A percentile compares a stretch with the other conserved stretches of the same genome.
Evolutionary conservation across 2,113 vertebrate genomes (phyloP).

Genomic region (Vireo altiloquus): DNA sequence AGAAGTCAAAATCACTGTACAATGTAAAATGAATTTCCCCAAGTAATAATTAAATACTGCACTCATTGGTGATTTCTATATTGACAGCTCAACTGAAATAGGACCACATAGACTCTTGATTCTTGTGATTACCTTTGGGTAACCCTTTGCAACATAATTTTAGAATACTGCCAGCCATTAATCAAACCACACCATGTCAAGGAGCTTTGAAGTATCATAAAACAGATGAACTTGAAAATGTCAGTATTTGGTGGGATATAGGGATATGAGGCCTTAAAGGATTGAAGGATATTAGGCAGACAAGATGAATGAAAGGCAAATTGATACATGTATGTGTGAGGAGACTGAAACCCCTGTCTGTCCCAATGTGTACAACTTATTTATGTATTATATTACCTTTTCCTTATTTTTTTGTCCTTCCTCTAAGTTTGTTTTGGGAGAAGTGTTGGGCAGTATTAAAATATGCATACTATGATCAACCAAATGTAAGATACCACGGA

Average conservation of each 20-base stretch:
- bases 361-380: neutral
- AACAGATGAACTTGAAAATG: neutral
- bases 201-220: neutral
- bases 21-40: neutral
- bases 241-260: neutral
- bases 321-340: fast-evolving
- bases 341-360: neutral
- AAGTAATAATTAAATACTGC: neutral
- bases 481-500: constrained; percentile 22
- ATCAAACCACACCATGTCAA: constrained; percentile 3
- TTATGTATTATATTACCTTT: neutral
- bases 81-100: constrained; percentile 1
- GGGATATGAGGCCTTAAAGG: neutral
- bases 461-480: constrained; percentile 31
- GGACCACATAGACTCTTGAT: neutral
- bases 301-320: neutral
- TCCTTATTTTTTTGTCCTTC: neutral
- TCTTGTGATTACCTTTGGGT: neutral
- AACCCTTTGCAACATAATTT: neutral
- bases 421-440: neutral
- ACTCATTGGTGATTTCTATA: neutral
- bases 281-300: neutral
- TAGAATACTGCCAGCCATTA: neutral
- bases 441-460: neutral
- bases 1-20: neutral